Conservation (phyloP, 23 tunicate genomes). For the Phallusia fumigata region DNA sequence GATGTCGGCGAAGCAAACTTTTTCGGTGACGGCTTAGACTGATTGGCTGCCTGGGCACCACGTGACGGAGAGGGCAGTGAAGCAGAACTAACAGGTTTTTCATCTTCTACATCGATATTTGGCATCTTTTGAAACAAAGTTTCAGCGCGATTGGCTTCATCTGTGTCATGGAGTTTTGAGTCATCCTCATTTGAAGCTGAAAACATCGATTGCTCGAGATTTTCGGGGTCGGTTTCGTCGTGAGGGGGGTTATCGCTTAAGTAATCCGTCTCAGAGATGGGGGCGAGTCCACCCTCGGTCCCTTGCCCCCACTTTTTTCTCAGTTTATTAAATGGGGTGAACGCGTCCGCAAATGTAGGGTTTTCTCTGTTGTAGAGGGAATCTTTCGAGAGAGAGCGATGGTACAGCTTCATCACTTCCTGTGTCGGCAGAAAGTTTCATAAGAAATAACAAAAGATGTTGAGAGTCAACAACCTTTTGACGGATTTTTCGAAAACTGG, state of each 20-base stretch:
- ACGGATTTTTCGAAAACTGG: no score
- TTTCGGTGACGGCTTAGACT: background rate
- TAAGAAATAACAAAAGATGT: no score
- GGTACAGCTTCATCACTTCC: slow-evolving; percentile 26
- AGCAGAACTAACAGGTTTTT: background rate
- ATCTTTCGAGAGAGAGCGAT: slow-evolving; percentile 14
- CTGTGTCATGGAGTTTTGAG: background rate
- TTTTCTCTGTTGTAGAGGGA: background rate
- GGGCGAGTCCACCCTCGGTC: background rate
- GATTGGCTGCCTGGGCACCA: background rate
- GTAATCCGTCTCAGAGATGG: background rate
- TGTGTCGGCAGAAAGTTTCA: background rate
- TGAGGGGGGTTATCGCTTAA: background rate
- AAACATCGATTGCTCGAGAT: background rate
- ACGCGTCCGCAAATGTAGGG: background rate
- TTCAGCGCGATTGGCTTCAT: no score
- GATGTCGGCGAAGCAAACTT: background rate
- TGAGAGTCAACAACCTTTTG: no score
- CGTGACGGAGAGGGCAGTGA: background rate
- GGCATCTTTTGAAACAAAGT: no score
- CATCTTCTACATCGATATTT: no score
- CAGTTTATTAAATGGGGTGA: background rate
- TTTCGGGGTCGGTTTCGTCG: slow-evolving; percentile 10
- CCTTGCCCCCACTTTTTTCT: background rate
- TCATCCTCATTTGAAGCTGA: background rate